Percentiles rank a stretch among this genome's conserved stretches.
phyloP scores from a whole-genome alignment of 2,113 vertebrate genomes.

The Muscicapa adusta region DNA sequence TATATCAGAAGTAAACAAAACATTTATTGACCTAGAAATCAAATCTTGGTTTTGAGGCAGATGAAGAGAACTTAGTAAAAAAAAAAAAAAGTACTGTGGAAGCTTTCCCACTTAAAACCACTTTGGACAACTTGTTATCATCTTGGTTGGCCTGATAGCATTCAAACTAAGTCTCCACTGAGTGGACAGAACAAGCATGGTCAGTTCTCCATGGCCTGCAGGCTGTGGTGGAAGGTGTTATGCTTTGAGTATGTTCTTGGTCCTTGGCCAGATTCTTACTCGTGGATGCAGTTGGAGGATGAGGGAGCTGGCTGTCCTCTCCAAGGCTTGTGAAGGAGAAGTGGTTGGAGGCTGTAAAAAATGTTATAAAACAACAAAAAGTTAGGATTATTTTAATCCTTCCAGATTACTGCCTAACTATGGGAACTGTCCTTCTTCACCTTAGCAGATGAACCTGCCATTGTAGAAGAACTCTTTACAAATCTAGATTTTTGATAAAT shows the following conservation, averaged over 20 bases:
- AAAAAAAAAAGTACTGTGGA: not conserved
- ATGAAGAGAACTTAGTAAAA: not conserved
- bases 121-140: not conserved
- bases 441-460: not conserved
- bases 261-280: not conserved
- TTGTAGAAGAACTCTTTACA: not conserved
- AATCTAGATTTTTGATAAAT: not conserved
- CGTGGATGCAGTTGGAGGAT: not conserved
- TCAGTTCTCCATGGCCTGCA: not conserved
- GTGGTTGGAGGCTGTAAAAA: not conserved
- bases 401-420: not conserved
- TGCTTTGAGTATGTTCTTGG: not conserved
- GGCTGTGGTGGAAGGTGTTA: not conserved
- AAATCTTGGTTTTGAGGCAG: not conserved
- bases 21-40: not conserved
- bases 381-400: not conserved
- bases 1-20: not conserved
- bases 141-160: not conserved
- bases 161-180: not conserved
- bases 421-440: not conserved
- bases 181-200: not conserved
- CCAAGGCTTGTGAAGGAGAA: not conserved
- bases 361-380: not conserved
- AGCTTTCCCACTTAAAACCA: not conserved
- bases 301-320: not conserved